A percentile compares a stretch with the other conserved stretches of the same genome.
These are phyloP conservation scores for Andrena flavipes DNA, from an alignment of 2,888 invertebrate genomes.

Conservation along the genomic window DNA sequence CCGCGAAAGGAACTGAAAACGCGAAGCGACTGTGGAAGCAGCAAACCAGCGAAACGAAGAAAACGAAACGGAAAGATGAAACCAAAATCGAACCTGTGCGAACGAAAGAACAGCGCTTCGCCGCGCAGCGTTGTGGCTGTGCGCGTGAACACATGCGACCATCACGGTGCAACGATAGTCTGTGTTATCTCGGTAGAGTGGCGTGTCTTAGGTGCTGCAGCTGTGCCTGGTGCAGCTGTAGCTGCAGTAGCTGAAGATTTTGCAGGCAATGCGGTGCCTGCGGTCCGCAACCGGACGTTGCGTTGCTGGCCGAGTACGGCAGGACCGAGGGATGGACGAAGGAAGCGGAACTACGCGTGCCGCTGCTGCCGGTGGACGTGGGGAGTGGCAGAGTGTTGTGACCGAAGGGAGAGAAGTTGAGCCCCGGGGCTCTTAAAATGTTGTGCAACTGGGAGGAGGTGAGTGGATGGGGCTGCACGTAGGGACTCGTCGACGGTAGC, in stretches of 20 bases:
- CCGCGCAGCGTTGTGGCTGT: constrained; percentile 42
- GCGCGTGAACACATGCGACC: constrained; percentile 57
- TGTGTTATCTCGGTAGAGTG: constrained; percentile 81
- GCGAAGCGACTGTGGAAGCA: constrained; percentile 9
- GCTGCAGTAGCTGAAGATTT: constrained; percentile 74
- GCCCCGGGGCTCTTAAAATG: constrained; percentile 69
- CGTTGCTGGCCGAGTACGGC: constrained; percentile 55
- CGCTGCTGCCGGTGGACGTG: constrained; percentile 9
- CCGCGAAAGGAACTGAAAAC: not conserved
- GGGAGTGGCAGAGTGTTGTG: constrained; percentile 36
- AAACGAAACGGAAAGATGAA: constrained; percentile 43
- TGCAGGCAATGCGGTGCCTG: constrained; percentile 73
- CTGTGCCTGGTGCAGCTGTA: constrained; percentile 76
- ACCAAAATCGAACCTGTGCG: constrained; percentile 80
- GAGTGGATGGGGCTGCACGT: constrained; percentile 82
- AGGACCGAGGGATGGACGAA: constrained; percentile 72
- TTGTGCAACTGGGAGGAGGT: constrained; percentile 79
- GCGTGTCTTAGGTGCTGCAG: constrained; percentile 79
- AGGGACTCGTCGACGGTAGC: constrained; percentile 79
- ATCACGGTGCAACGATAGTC: constrained; percentile 56
- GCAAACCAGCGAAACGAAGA: not conserved
- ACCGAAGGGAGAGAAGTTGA: constrained; percentile 52
- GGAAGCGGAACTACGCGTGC: constrained; percentile 55
- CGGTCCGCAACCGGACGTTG: constrained; percentile 51
- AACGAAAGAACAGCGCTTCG: constrained; percentile 65